Evolutionary conservation across 2,888 invertebrate genomes (phyloP), one percentile per base, ranked within the genome.

Genomic region (Norana najaformis): DNA sequence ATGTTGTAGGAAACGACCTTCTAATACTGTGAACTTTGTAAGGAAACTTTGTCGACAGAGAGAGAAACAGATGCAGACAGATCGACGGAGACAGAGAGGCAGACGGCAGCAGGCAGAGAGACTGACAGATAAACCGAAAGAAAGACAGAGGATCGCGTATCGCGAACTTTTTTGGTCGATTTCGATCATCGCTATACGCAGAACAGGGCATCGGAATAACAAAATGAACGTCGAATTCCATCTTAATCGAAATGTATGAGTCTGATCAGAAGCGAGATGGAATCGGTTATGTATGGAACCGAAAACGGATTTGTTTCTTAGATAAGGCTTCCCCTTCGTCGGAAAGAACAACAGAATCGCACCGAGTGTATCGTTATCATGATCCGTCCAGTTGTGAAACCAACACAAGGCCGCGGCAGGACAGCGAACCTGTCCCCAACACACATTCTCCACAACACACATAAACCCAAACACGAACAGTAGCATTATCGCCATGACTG

Each of bases 211-310:
- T 69, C 69, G n/a, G 69, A 69, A 13, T 69, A n/a, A 69, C n/a
- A n/a, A 69, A 30, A 69, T 69, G n/a, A 69, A 69, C 69, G 69
- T 69, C n/a, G 69, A 69, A 30, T 69, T 69, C 69, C 69, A 69
- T 69, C 69, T 69, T 69, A 69, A 69, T n/a, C 69, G n/a, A 69
- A 69, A 69, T 69, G 69, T 69, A 69, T 69, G 69, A 69, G n/a
- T 69, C 69, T 30, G 69, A 69, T 69, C 13, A 69, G 69, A 8
- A 69, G 69, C 69, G 69, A 69, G 69, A 69, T 69, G 69, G 69
- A 69, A 69, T 69, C 69, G 30, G 69, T n/a, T 69, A 69, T 69
- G 69, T 69, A 69, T 69, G 69, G 30, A 69, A n/a, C 69, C 69
- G 30, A 69, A 69, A 69, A 69, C 69, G 1, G 69, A 69, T 69